Conservation (phyloP, 2,888 invertebrate genomes). For the Lepidocyrtoides sp. region DNA sequence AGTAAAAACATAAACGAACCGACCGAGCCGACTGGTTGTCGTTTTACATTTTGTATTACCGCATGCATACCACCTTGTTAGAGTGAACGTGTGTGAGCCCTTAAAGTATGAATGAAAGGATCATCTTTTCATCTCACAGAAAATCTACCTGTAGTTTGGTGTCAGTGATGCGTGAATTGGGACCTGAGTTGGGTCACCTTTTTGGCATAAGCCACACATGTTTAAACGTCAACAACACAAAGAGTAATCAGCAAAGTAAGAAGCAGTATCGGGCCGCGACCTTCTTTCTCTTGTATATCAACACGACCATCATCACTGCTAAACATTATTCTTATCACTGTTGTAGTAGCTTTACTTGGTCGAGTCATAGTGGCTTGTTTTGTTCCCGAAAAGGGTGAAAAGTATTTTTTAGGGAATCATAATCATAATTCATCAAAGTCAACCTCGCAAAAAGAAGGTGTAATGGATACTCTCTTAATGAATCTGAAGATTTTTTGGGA, state of each 20-base stretch:
- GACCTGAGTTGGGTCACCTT: constrained; percentile 60
- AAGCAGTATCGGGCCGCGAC: constrained; percentile 51
- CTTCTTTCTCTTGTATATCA: constrained; percentile 44
- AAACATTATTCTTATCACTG: constrained; percentile 12
- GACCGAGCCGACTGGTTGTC: constrained; percentile 16
- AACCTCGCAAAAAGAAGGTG: constrained; percentile 83
- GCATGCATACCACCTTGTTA: constrained; percentile 58
- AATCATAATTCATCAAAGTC: constrained; percentile 85
- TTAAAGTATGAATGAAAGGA: constrained; percentile 57
- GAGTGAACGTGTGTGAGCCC: constrained; percentile 67
- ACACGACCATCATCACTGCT: constrained; percentile 43
- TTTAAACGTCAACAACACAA: constrained; percentile 72
- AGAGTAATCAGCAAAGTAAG: constrained; percentile 7
- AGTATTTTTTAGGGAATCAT: constrained; percentile 46
- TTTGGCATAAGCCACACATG: constrained; percentile 61
- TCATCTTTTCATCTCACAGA: constrained; percentile 40
- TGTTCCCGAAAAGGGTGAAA: constrained; percentile 81
- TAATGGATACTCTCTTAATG: constrained; percentile 84
- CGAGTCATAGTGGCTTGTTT: constrained; percentile 64
- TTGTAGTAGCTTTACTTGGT: not conserved
- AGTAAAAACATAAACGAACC: constrained; percentile 54
- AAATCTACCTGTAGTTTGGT: constrained; percentile 68
- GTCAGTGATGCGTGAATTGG: constrained; percentile 68
- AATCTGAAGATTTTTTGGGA: constrained; percentile 43
- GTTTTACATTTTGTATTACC: not conserved